These are phyloP conservation scores for Dorcus hopei DNA, from an alignment of 2,888 invertebrate genomes.

Conservation along the genomic window DNA sequence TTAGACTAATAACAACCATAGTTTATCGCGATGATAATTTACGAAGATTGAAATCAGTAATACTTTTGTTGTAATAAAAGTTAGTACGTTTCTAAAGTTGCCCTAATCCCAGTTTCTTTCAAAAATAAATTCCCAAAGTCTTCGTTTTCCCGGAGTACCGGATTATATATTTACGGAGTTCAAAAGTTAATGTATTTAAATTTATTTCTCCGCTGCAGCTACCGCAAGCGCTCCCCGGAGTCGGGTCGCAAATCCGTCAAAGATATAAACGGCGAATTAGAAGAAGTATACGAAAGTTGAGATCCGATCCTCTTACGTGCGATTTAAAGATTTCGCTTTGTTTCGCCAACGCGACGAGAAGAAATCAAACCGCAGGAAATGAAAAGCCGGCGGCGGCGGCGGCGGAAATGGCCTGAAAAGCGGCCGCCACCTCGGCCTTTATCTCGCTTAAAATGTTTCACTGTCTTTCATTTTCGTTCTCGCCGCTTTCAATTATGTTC, in stretches of 20 bases:
- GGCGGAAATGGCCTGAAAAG: constrained; percentile 43
- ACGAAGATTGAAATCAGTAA: too few relatives aligned
- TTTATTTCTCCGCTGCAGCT: too few relatives aligned
- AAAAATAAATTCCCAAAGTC: too few relatives aligned
- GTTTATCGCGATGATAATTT: too few relatives aligned
- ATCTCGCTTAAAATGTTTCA: constrained; percentile 37
- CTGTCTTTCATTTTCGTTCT: constrained; percentile 32
- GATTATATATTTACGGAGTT: too few relatives aligned
- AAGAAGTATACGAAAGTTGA: constrained; percentile 14
- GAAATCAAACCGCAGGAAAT: constrained; percentile 20
- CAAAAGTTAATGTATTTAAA: too few relatives aligned
- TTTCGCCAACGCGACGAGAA: constrained; percentile 14
- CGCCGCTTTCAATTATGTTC: constrained; percentile 24
- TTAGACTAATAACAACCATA: too few relatives aligned
- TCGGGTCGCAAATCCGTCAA: not conserved
- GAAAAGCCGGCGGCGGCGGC: constrained; percentile 25
- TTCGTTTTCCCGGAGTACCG: too few relatives aligned
- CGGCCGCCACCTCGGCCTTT: constrained; percentile 38
- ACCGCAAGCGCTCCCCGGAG: too few relatives aligned
- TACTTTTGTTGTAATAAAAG: too few relatives aligned
- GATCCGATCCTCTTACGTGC: constrained; percentile 16
- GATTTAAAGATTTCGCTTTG: constrained; percentile 7
- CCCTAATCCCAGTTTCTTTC: too few relatives aligned
- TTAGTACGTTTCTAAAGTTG: too few relatives aligned
- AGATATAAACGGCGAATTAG: constrained; percentile 8